Conservation (phyloP, 2,888 invertebrate species). For the Geotrupes spiniger region DNA sequence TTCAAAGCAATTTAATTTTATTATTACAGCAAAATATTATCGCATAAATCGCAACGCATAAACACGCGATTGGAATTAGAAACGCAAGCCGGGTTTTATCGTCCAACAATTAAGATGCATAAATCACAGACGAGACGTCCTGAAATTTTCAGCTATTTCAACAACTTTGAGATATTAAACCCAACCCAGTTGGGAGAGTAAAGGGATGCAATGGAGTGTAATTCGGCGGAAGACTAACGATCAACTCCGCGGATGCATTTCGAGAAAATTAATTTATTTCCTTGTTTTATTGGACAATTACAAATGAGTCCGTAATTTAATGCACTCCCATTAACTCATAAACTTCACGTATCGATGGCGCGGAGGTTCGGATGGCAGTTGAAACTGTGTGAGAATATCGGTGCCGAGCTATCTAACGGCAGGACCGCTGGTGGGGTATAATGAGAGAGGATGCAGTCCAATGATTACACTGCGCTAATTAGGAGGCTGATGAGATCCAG, state of each 20-base stretch:
- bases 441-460: conserved; percentile 29
- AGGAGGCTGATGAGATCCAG: conserved; percentile 33
- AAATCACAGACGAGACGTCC: too few relatives aligned
- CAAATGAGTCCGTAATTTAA: neutral
- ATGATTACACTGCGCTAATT: conserved; percentile 35
- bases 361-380: neutral
- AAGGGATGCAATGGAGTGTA: neutral
- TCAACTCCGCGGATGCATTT: neutral
- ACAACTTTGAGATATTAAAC: too few relatives aligned
- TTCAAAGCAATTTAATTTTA: too few relatives aligned
- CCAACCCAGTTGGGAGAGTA: too few relatives aligned
- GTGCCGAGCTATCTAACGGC: conserved; percentile 16
- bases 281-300: conserved; percentile 1
- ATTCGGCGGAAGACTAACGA: conserved; percentile 1
- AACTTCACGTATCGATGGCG: too few relatives aligned
- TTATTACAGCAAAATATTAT: too few relatives aligned
- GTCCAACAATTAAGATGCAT: too few relatives aligned
- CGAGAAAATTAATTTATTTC: neutral
- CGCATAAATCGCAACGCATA: too few relatives aligned
- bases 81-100: too few relatives aligned
- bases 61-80: too few relatives aligned
- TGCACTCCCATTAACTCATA: neutral
- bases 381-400: neutral
- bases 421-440: conserved; percentile 8
- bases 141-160: too few relatives aligned